Base-by-base conservation (phyloP, 1,140 invertebrate genomes). In the Hesperophylax magnus region DNA sequence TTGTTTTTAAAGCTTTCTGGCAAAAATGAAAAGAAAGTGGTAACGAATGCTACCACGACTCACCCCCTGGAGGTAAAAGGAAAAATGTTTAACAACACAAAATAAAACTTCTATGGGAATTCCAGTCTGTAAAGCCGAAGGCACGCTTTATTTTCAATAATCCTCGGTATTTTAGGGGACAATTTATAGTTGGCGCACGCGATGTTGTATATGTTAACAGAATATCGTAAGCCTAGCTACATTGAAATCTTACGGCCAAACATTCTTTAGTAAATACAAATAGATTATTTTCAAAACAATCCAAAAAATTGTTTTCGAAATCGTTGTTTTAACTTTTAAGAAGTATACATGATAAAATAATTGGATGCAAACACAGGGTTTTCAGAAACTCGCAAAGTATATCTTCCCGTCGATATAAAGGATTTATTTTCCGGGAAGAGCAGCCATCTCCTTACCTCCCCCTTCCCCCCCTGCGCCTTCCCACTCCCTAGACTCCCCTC, bases 121-220 rank as follows among this genome's bases (percentile, higher is more conserved):
- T 53, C 18, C 69, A 53, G 69, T 31, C 69, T 65, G 20, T 22
- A 65, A 63, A 65, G 39, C n/a, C 15, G 63, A 24, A 78, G 27
- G 39, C 52, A 56, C 63, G 63, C 24, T 77, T 77, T 77, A 58
- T 74, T 58, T 72, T 79, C 78, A 72, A 79, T 79, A 79, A 79
- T 79, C 60, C 78, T 79, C 54, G 18, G 78, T 61, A 24, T 60
- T 72, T 74, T 39, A 17, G 27, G 24, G 27, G 27, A 79, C 65
- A 74, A 78, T 78, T 53, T 69, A 54, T 65, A 61, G 24, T 72
- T 79, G 56, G 52, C 67, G 18, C 78, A 74, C 78, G 78, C 78
- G 69, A 79, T 72, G 69, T 34, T 71, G 52, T 58, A 39, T 76
- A 17, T 60, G 54, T 76, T 76, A 60, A 76, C 72, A 58, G 9